phyloP scores from a whole-genome alignment of 2,888 invertebrate genomes.

The Ichneumoninae sp. region DNA sequence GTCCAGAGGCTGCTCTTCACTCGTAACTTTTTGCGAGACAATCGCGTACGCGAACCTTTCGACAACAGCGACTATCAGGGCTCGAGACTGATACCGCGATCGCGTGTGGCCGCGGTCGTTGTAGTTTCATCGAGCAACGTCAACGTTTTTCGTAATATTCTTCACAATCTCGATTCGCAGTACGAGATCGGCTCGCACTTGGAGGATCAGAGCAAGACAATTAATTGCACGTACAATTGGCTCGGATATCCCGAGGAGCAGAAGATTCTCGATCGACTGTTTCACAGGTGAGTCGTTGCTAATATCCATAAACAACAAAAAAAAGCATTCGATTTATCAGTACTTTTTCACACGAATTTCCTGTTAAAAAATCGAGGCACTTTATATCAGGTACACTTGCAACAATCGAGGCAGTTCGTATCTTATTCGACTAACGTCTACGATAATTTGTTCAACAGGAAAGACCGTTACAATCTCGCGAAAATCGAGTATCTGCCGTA shows the following conservation, averaged over 20 bases:
- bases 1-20: slow-evolving; percentile 93
- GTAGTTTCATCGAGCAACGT: slow-evolving; percentile 97
- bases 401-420: not conserved
- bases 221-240: slow-evolving; percentile 98
- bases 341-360: not conserved
- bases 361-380: not conserved
- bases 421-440: not conserved
- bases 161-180: slow-evolving; percentile 94
- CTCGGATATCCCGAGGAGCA: slow-evolving; percentile 91
- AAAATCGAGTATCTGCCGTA: slow-evolving; percentile 96
- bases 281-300: slow-evolving; percentile 86
- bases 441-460: slow-evolving; percentile 84
- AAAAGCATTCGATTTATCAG: not conserved
- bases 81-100: slow-evolving; percentile 93
- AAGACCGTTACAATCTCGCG: slow-evolving; percentile 97
- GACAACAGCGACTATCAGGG: slow-evolving; percentile 88
- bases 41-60: slow-evolving; percentile 94
- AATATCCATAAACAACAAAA: not conserved
- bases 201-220: slow-evolving; percentile 95
- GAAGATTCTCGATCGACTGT: slow-evolving; percentile 90
- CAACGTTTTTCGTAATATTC: slow-evolving; percentile 94
- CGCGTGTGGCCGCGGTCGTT: slow-evolving; percentile 96
- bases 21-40: slow-evolving; percentile 94
- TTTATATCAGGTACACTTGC: not conserved
- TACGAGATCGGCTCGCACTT: slow-evolving; percentile 98